Conservation (phyloP, 2,888 invertebrate species). For the Neoitamus cyanurus region DNA sequence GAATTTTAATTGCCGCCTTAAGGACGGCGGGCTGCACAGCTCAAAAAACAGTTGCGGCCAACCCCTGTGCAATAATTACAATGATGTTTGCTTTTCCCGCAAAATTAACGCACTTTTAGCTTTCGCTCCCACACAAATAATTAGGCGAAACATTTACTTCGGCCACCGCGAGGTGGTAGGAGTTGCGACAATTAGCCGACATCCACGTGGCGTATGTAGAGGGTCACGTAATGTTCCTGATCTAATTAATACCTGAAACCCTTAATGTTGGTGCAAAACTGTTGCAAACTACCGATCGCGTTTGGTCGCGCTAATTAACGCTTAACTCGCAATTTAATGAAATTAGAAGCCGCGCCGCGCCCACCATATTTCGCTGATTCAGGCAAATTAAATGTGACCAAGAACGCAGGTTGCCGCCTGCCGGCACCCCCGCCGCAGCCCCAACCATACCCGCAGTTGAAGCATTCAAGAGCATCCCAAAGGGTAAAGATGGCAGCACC, state of each 20-base stretch:
- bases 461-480: constrained; percentile 2
- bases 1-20: constrained; percentile 12
- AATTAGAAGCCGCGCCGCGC: constrained; percentile 5
- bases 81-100: neutral
- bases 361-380: constrained; percentile 25
- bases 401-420: neutral
- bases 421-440: neutral
- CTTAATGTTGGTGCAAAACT: constrained; percentile 17
- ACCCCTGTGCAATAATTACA: neutral
- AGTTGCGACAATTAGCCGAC: neutral
- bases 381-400: constrained; percentile 22
- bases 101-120: neutral
- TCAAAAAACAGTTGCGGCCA: neutral
- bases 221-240: neutral
- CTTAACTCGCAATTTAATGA: constrained; percentile 26
- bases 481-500: constrained; percentile 33
- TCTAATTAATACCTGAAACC: constrained; percentile 22
- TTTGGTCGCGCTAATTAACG: constrained; percentile 12
- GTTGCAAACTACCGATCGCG: constrained; percentile 27
- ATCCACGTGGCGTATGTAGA: neutral
- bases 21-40: neutral
- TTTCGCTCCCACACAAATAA: neutral
- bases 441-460: neutral
- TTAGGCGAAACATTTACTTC: neutral
- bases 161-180: neutral